Conservation (phyloP, 2,113 vertebrate genomes). For the Aleadryas rufinucha region DNA sequence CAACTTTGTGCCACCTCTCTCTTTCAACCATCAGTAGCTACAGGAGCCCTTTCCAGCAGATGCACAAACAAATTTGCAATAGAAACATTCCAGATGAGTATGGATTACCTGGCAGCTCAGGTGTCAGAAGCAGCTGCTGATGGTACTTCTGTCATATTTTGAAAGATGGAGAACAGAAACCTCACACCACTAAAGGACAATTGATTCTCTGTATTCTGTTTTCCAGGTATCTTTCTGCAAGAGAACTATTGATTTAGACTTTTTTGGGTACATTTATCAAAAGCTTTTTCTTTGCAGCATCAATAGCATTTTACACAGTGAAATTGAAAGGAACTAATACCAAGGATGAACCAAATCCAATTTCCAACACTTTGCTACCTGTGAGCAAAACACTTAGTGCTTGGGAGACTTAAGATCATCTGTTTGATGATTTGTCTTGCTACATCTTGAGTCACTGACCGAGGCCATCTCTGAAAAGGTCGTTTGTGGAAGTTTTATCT, state of each 20-base stretch:
- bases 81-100: neutral
- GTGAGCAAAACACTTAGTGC: neutral
- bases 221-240: neutral
- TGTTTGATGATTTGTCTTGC: neutral
- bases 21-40: neutral
- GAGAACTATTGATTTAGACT: neutral
- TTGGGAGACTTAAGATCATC: neutral
- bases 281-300: neutral
- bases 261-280: conserved; percentile 1
- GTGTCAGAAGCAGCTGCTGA: neutral
- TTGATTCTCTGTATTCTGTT: conserved; percentile 22
- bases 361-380: neutral
- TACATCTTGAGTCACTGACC: neutral
- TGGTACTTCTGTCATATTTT: neutral
- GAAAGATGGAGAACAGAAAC: neutral
- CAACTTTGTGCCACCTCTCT: neutral
- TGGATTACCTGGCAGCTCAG: neutral
- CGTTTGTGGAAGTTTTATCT: neutral
- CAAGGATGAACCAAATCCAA: neutral
- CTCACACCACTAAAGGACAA: neutral
- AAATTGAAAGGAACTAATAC: conserved; percentile 27
- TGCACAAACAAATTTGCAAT: neutral
- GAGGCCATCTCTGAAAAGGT: neutral
- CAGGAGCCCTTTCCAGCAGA: neutral
- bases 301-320: neutral